Percentiles rank a stretch among this genome's conserved stretches.
phyloP scores from a whole-genome alignment of 1,140 invertebrate genomes.

The Cydia strobilella region DNA sequence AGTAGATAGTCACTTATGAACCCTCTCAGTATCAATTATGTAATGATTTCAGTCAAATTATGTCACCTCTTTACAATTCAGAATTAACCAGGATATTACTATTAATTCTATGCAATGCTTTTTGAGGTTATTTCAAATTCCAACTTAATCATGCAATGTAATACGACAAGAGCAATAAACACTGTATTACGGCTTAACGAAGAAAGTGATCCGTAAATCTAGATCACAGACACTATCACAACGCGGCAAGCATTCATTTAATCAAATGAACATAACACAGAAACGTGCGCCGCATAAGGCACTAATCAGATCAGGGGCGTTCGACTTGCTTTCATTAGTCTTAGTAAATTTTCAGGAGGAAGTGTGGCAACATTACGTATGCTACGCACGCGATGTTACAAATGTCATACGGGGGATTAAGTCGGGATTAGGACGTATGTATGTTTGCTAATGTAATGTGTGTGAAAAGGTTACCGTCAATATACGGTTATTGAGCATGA shows the following conservation, averaged over 20 bases:
- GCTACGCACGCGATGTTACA: constrained; percentile 43
- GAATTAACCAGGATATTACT: neutral
- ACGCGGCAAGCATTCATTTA: constrained; percentile 51
- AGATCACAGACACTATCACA: constrained; percentile 46
- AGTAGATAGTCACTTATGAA: neutral
- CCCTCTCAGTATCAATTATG: too few relatives aligned
- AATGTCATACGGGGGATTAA: constrained; percentile 48
- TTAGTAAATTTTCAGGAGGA: constrained; percentile 45
- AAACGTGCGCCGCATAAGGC: constrained; percentile 49
- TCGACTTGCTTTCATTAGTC: constrained; percentile 51
- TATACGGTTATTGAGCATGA: constrained; percentile 34
- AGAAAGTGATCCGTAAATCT: constrained; percentile 3
- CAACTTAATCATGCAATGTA: neutral
- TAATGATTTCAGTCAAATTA: too few relatives aligned
- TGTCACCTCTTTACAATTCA: neutral
- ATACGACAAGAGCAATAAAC: neutral
- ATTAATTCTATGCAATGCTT: neutral
- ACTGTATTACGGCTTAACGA: neutral
- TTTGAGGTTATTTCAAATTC: neutral
- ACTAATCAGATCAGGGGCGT: constrained; percentile 53
- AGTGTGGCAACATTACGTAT: constrained; percentile 42
- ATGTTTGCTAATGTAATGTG: constrained; percentile 18
- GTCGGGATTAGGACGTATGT: constrained; percentile 39
- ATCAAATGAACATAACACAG: constrained; percentile 59
- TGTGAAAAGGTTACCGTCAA: constrained; percentile 12